Evolutionary conservation across 2,888 invertebrate genomes (phyloP).

Genomic region (Standfussiana lucernea): DNA sequence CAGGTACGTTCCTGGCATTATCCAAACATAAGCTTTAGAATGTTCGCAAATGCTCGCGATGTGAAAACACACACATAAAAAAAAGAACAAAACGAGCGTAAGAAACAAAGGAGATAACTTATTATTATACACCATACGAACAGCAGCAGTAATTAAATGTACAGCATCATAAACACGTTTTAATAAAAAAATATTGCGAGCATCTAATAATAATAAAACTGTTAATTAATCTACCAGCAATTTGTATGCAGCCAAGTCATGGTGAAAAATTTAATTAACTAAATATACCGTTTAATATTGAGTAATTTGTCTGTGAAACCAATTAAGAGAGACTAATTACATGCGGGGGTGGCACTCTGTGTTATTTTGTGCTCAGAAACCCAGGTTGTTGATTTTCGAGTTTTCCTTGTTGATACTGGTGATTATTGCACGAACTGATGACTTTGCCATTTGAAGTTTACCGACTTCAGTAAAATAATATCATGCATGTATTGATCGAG

Average conservation of each 20-base stretch:
- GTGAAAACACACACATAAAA: neutral
- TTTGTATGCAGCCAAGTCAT: slow-evolving; percentile 59
- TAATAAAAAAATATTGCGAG: slow-evolving; percentile 41
- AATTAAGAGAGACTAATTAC: slow-evolving; percentile 71
- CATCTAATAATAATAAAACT: slow-evolving; percentile 30
- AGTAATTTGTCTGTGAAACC: slow-evolving; percentile 69
- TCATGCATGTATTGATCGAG: neutral
- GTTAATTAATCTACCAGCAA: slow-evolving; percentile 51
- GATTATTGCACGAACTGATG: slow-evolving; percentile 31
- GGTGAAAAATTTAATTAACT: slow-evolving; percentile 56
- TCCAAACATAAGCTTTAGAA: neutral
- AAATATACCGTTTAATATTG: slow-evolving; percentile 62
- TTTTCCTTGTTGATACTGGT: slow-evolving; percentile 31
- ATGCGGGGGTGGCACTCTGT: slow-evolving; percentile 43
- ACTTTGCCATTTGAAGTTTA: neutral
- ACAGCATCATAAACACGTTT: slow-evolving; percentile 41
- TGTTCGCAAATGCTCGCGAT: neutral
- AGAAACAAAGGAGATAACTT: neutral
- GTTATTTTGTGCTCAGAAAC: slow-evolving; percentile 28
- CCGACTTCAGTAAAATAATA: neutral
- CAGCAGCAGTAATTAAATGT: slow-evolving; percentile 30
- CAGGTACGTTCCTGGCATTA: neutral
- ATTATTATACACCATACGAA: slow-evolving; percentile 4
- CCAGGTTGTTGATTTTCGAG: slow-evolving; percentile 41
- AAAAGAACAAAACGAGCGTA: neutral